Conservation (phyloP, 2,888 invertebrate genomes). For the Amphipyra berbera region DNA sequence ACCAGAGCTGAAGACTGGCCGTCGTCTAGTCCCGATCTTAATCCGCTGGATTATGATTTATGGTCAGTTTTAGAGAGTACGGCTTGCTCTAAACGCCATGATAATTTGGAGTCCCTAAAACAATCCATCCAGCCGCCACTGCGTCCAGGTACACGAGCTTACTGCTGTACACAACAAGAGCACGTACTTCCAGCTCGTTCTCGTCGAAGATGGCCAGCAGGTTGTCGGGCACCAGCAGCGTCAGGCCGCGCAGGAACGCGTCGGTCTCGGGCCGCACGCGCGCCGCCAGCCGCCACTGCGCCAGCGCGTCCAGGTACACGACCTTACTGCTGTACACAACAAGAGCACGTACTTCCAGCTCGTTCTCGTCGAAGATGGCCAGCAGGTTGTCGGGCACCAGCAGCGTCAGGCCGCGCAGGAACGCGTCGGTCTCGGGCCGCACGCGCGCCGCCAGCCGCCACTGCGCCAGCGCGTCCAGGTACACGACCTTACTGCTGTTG, state of each 20-base stretch:
- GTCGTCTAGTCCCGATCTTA: too few relatives aligned
- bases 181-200: constrained; percentile 96
- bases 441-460: constrained; percentile 95
- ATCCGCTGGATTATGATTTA: too few relatives aligned
- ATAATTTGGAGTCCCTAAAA: too few relatives aligned
- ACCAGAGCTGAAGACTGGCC: too few relatives aligned
- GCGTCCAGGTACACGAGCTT: too few relatives aligned
- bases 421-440: constrained; percentile 95
- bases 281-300: constrained; percentile 96
- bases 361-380: constrained; percentile 98
- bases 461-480: constrained; percentile 97
- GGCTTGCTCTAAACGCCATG: too few relatives aligned
- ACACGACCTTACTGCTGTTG: constrained; percentile 94
- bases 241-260: constrained; percentile 96
- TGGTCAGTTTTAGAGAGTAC: too few relatives aligned
- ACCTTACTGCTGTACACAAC: constrained; percentile 91
- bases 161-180: too few relatives aligned
- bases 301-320: constrained; percentile 96
- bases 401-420: constrained; percentile 96
- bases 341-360: constrained; percentile 93
- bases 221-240: constrained; percentile 97
- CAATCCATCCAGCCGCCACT: too few relatives aligned
- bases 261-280: constrained; percentile 95
- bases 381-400: constrained; percentile 97
- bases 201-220: constrained; percentile 98